Evolutionary conservation across 2,888 invertebrate genomes (phyloP).

Genomic region (Junonia oenone): DNA sequence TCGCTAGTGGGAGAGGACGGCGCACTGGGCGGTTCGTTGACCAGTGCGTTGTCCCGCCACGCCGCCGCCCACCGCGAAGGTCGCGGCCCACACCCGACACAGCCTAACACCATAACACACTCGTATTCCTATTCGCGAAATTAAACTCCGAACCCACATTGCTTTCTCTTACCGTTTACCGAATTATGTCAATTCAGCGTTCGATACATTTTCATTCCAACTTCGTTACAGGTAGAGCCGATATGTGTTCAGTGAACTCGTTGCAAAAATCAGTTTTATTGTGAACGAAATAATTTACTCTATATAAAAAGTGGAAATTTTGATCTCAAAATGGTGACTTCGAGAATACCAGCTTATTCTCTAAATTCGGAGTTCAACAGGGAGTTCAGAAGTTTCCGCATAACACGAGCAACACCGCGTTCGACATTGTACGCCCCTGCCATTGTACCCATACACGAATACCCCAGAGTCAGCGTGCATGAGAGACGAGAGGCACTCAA

Average conservation of each 20-base stretch:
- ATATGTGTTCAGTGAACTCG: slow-evolving; percentile 73
- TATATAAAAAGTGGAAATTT: slow-evolving; percentile 59
- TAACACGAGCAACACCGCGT: slow-evolving; percentile 73
- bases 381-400: slow-evolving; percentile 80
- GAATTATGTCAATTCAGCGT: slow-evolving; percentile 24
- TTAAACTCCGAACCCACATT: slow-evolving; percentile 3
- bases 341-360: slow-evolving; percentile 82
- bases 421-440: slow-evolving; percentile 73
- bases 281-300: slow-evolving; percentile 51
- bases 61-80: slow-evolving; percentile 71
- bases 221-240: slow-evolving; percentile 64
- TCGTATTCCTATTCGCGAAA: neutral
- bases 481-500: slow-evolving; percentile 74
- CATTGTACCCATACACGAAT: slow-evolving; percentile 81
- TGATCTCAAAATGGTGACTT: slow-evolving; percentile 82
- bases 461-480: slow-evolving; percentile 79
- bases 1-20: slow-evolving; percentile 45
- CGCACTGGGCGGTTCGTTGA: slow-evolving; percentile 74
- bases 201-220: slow-evolving; percentile 48
- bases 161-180: slow-evolving; percentile 26
- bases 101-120: slow-evolving; percentile 20
- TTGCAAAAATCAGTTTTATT: slow-evolving; percentile 60
- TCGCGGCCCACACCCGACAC: slow-evolving; percentile 62
- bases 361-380: slow-evolving; percentile 82
- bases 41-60: slow-evolving; percentile 74